Base-by-base conservation (phyloP, 2,888 invertebrate species). In the Alviniconcha strummeri region DNA sequence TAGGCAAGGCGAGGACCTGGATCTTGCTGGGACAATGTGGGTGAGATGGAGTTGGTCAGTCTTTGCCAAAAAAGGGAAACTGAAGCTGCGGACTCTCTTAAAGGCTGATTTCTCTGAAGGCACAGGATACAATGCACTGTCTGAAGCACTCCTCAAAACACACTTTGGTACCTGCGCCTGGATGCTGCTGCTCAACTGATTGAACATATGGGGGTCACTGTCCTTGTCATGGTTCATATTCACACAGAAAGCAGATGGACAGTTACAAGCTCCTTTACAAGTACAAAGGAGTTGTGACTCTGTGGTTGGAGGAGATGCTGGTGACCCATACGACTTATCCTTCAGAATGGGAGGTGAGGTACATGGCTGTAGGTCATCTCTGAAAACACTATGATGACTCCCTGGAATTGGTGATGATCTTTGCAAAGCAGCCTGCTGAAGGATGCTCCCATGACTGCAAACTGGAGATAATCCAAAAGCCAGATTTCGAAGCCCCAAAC, bases 261-360 rank as follows among this genome's bases (percentile, higher is more conserved):
- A 77, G n/a, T 77, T 77, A 13, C 77, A 77, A 57, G 77, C 77
- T 19, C 75, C 75, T 55, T 75, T 17, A 55, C 75, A 75, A 17
- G 19, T 7, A 75, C 75, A 75, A n/a, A 17, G 17, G 55, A 9
- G 19, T n/a, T 71, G 71, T 71, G 15, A 64, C 9, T 64, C 15
- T 64, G 11, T 15, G 15, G 9, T 15, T 64, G 64, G 9, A 9
- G 15, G 11, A 64, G 64, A 15, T 64, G 64, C 15, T 64, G 15
- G 9, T 15, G 15, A 13, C 64, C 64, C 64, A 64, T 13, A 64
- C 9, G 15, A 15, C 9, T 64, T 64, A 13, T 64, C 64, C 15
- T 9, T 64, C 64, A 1, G 9, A 9, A 64, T 9, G 64, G 11
- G 15, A 64, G 15, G 64, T 9, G 64, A 64, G 64, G 15, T 64